Evolutionary conservation across 2,797 vertebrate species (phyloP), one percentile per base, ranked within the genome.

Genomic region (Coranthus polyacanthus): DNA sequence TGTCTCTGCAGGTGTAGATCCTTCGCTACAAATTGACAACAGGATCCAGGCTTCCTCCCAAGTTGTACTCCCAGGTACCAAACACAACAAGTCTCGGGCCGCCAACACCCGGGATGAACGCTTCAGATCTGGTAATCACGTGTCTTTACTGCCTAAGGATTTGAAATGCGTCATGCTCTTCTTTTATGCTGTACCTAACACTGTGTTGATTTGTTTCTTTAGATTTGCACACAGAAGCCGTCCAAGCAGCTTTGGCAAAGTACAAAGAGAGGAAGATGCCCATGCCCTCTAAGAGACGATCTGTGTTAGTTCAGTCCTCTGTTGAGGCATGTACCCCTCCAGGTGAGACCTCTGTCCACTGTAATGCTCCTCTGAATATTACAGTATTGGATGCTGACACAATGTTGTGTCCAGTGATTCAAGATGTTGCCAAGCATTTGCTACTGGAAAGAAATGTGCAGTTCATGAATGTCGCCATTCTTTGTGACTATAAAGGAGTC

Each of bases 141-240:
- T 22, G 2, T 54, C n/a, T 2, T 11, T 49, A 21, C 59, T 18
- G 38, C 8, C 21, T 17, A 42, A 52, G 26, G 17, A 44, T 66
- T 73, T 72, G 3, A 7, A 55, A 69, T 22, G 9, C 20, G 38
- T 12, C 17, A 1, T 71, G 22, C 34, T 55, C 5, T 2, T 67
- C 12, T 56, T 64, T 58, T 24, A 22, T 41, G 21, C 22, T 20
- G 47, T 22, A 45, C 47, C 50, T 82, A 37, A 85, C 29, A 72
- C 56, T 41, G 8, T 55, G 16, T 50, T 46, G 10, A 62, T 74
- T 12, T 51, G 13, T 63, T 57, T 41, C 36, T 47, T 0, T 53
- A 99, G 97, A 98, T 92, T 90, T 98, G 74, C 97, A 99, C 92
- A 97, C 96, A 15, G 97, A 99, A 94, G 97, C 97, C 10, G 97